Evolutionary conservation across 2,888 invertebrate species (phyloP).

Genomic region (Chalcosyrphus nemorum): DNA sequence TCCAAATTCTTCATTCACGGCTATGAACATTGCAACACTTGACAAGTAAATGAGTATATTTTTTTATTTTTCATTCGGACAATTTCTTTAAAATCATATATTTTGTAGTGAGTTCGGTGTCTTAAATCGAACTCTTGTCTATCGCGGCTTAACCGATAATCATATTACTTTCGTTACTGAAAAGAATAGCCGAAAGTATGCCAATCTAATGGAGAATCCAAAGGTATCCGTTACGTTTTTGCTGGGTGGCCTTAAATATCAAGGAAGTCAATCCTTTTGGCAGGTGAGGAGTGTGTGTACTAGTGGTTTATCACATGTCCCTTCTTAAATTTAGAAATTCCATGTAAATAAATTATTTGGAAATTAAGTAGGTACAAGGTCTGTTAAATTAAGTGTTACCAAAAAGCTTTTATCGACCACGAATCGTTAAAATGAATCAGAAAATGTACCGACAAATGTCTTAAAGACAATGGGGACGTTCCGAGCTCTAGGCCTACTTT

Average conservation of each 20-base stretch:
- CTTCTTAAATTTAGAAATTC: too few relatives aligned
- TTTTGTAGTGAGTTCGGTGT: conserved; percentile 76
- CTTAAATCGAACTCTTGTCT: conserved; percentile 78
- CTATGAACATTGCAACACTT: conserved; percentile 79
- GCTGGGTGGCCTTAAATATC: conserved; percentile 20
- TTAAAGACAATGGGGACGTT: too few relatives aligned
- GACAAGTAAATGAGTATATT: conserved; percentile 75
- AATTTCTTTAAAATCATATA: background rate
- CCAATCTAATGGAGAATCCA: conserved; percentile 76
- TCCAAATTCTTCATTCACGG: conserved; percentile 11
- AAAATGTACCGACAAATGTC: too few relatives aligned
- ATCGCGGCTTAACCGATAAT: conserved; percentile 77
- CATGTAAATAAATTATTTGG: too few relatives aligned
- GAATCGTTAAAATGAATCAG: too few relatives aligned
- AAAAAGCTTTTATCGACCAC: too few relatives aligned
- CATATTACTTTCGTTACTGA: conserved; percentile 78
- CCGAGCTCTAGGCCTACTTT: too few relatives aligned
- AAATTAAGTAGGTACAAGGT: too few relatives aligned
- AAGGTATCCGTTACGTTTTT: conserved; percentile 76
- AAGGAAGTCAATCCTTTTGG: conserved; percentile 21
- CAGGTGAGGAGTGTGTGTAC: too few relatives aligned
- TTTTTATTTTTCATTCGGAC: background rate
- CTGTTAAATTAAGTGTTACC: too few relatives aligned
- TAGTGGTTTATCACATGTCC: too few relatives aligned
- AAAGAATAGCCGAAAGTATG: conserved; percentile 77